phyloP scores from a whole-genome alignment of 2,113 vertebrate species.

The Ictalurus furcatus region DNA sequence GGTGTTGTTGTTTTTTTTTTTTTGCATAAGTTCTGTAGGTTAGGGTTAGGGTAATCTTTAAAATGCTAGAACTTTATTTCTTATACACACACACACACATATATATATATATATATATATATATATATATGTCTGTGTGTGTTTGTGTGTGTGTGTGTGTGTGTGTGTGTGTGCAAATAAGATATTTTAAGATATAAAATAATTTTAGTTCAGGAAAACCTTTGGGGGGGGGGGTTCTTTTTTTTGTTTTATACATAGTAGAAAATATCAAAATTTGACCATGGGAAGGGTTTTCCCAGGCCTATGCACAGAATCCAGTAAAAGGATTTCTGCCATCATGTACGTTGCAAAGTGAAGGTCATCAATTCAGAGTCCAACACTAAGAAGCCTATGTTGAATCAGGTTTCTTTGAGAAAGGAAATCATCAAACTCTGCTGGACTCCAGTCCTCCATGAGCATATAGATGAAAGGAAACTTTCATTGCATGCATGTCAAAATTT shows the following conservation, averaged over 20 bases:
- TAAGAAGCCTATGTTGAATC: not conserved
- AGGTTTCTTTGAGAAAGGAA: constrained; percentile 5
- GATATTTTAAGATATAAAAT: too few relatives aligned
- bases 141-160: not conserved
- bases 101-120: too few relatives aligned
- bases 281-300: not conserved
- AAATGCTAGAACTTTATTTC: too few relatives aligned
- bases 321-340: constrained; percentile 18
- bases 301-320: not conserved
- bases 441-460: not conserved
- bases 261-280: not conserved
- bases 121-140: too few relatives aligned
- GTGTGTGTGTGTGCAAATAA: not conserved
- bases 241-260: not conserved
- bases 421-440: not conserved
- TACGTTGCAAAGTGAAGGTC: not conserved
- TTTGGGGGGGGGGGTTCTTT: not conserved
- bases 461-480: not conserved
- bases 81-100: too few relatives aligned
- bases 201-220: not conserved
- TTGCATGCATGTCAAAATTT: not conserved
- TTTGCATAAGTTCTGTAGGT: not conserved
- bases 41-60: not conserved
- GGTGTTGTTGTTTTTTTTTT: not conserved
- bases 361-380: not conserved